phyloP scores from a whole-genome alignment of 2,888 invertebrate genomes.

The Argynnis bischoffii region DNA sequence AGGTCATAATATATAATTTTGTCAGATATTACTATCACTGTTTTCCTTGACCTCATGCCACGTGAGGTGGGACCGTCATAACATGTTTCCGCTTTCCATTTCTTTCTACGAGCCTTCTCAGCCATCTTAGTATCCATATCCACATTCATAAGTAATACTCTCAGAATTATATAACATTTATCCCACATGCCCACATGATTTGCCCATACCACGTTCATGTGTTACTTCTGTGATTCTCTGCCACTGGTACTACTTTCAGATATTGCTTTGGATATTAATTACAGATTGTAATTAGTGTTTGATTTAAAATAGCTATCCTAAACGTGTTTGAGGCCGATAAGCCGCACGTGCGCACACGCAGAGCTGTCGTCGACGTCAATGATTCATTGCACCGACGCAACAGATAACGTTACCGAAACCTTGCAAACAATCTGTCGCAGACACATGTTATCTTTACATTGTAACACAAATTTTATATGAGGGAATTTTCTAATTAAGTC shows the following conservation, averaged over 20 bases:
- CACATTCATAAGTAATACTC: too few relatives aligned
- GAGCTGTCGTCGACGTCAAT: constrained; percentile 25
- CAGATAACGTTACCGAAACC: constrained; percentile 13
- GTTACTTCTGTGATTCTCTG: not conserved
- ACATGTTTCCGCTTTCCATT: too few relatives aligned
- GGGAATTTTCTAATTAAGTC: too few relatives aligned
- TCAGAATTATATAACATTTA: too few relatives aligned
- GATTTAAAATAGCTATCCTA: constrained; percentile 3
- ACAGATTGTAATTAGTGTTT: constrained; percentile 10
- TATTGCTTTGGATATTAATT: not conserved
- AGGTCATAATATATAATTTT: too few relatives aligned
- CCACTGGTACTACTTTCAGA: not conserved
- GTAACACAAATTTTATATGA: not conserved
- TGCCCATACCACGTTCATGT: too few relatives aligned
- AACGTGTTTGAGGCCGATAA: constrained; percentile 31
- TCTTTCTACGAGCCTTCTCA: too few relatives aligned
- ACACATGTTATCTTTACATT: constrained; percentile 1
- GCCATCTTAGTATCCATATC: too few relatives aligned
- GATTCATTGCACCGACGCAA: constrained; percentile 30
- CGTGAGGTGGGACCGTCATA: too few relatives aligned
- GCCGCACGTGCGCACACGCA: constrained; percentile 40
- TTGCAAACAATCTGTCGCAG: not conserved
- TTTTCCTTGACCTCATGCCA: too few relatives aligned
- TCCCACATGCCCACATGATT: too few relatives aligned
- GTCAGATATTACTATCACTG: too few relatives aligned